Evolutionary conservation across 2,113 vertebrate genomes (phyloP), one percentile per base, ranked within the genome.

Genomic region (Potamarius usumacintae): DNA sequence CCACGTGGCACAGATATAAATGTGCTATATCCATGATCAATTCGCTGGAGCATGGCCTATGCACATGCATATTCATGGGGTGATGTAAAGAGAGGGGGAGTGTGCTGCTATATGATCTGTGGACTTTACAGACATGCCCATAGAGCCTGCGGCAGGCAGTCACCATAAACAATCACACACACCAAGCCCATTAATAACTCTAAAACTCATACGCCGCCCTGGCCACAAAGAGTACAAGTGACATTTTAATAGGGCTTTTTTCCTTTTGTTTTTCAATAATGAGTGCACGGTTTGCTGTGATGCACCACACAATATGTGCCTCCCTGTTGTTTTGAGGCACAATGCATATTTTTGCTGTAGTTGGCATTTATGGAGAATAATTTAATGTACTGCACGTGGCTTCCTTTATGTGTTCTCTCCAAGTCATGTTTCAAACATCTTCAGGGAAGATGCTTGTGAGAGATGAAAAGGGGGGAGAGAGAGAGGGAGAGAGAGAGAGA

Each of bases 211-310:
- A 86, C 86, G 50, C 60, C 58, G 55, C 77, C 82, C 81, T 65
- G 57, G 89, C 83, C 81, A 86, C 79, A 89, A 88, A 91, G 85
- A 88, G 84, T 86, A 88, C 74, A 85, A 87, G 88, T 92, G 91
- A 90, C 90, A 92, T 91, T 92, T 92, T 91, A 92, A 90, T 90
- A 86, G 87, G 63, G 67, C 83, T 89, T 90, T 90, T 90, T 90
- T 87, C 52, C 50, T 91, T 91, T 90, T 88, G 86, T 92, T 90
- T 92, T 90, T 91, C 79, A 91, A 89, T 90, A 90, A 90, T 89
- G 82, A 89, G 89, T 86, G 91, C 81, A 81, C 42, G 76, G 85
- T 85, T 90, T 84, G 85, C 88, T 79, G 77, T 86, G 85, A 85
- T 83, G 63, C 77, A 72, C 80, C 77, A 20, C 55, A 71, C 84